Percentiles rank a stretch among this genome's conserved stretches.
These are phyloP conservation scores for Clunio marinus DNA, from an alignment of 2,888 invertebrate genomes.

Conservation along the genomic window DNA sequence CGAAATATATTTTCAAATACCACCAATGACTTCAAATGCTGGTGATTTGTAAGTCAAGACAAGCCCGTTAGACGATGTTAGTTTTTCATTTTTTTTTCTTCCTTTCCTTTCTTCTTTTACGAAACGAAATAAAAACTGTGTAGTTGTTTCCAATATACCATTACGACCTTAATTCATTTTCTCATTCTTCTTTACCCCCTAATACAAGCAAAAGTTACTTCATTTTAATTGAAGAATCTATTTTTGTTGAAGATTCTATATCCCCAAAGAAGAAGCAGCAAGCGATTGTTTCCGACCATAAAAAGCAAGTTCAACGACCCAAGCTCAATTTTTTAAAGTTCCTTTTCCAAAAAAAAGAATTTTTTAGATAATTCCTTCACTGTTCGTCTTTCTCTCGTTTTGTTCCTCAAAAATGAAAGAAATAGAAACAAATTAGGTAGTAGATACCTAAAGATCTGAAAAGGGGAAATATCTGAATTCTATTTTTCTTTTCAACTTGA, in stretches of 20 bases:
- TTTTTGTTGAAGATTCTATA: slow-evolving; percentile 31
- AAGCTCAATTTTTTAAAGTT: not conserved
- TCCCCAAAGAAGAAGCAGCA: slow-evolving; percentile 35
- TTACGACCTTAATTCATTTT: not conserved
- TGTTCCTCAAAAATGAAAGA: too few species aligned
- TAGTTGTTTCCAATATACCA: slow-evolving; percentile 31
- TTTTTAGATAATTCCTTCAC: too few species aligned
- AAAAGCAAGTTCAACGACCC: not conserved
- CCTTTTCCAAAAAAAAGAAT: too few species aligned
- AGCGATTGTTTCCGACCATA: slow-evolving; percentile 28
- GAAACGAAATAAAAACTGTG: not conserved
- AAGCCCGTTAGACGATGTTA: too few species aligned
- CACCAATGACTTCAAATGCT: not conserved
- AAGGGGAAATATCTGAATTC: too few species aligned
- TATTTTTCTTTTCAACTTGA: too few species aligned
- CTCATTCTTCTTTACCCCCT: not conserved
- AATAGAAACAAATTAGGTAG: too few species aligned
- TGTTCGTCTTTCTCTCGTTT: too few species aligned
- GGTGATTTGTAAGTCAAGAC: not conserved
- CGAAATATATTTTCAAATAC: too few species aligned
- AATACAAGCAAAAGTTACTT: not conserved
- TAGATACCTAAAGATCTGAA: too few species aligned
- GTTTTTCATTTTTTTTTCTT: slow-evolving; percentile 22
- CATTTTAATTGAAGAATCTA: slow-evolving; percentile 35
- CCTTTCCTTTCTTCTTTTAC: slow-evolving; percentile 15